A percentile compares a stretch with the other conserved stretches of the same genome.
phyloP scores from a whole-genome alignment of 2,888 invertebrate genomes.

The Netelia virgata region DNA sequence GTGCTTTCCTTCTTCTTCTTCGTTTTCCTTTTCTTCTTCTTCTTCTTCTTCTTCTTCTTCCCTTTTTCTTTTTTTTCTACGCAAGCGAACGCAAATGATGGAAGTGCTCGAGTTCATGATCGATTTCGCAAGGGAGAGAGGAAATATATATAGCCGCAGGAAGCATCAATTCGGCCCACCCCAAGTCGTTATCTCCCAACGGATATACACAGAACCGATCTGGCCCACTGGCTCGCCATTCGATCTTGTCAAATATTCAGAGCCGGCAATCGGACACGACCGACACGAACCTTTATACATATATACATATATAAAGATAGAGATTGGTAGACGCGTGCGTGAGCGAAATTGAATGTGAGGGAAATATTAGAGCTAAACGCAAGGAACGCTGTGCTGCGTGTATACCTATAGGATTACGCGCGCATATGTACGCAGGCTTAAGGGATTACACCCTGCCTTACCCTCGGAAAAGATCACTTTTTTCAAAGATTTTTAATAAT shows the following conservation, averaged over 20 bases:
- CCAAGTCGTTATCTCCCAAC: constrained; percentile 60
- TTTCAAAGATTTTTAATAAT: too few species aligned
- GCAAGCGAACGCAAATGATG: constrained; percentile 53
- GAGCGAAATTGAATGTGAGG: constrained; percentile 57
- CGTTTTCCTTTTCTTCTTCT: constrained; percentile 1
- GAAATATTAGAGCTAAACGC: constrained; percentile 43
- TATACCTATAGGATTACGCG: too few species aligned
- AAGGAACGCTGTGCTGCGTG: neutral
- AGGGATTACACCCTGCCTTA: too few species aligned
- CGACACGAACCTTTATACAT: neutral
- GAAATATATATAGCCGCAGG: constrained; percentile 1
- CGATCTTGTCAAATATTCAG: constrained; percentile 65
- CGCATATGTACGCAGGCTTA: too few species aligned
- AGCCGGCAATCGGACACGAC: constrained; percentile 42
- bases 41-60: neutral
- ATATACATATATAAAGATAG: neutral
- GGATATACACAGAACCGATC: constrained; percentile 58
- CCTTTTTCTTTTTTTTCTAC: constrained; percentile 27
- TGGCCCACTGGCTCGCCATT: constrained; percentile 35
- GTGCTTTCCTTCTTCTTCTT: constrained; percentile 46
- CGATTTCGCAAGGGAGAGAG: constrained; percentile 59
- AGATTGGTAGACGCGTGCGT: neutral
- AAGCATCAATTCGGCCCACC: constrained; percentile 55
- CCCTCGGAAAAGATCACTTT: too few species aligned
- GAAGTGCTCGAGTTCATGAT: constrained; percentile 63